These are phyloP conservation scores for Cirrhinus molitorella DNA, from an alignment of 2,797 vertebrate genomes.

Conservation along the genomic window DNA sequence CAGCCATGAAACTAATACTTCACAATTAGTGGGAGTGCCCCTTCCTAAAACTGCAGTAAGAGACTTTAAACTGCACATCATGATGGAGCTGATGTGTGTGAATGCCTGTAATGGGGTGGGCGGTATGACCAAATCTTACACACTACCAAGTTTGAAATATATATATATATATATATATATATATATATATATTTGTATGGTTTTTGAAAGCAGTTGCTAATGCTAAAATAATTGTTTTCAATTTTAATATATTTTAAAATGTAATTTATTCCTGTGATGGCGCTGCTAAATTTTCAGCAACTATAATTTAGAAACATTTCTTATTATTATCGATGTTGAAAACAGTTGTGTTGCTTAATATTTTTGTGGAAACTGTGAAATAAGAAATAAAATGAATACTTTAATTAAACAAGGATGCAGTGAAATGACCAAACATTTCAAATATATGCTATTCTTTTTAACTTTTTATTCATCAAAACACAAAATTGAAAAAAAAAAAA, in stretches of 20 bases:
- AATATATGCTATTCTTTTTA: neutral
- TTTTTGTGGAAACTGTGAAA: neutral
- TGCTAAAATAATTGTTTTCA: neutral
- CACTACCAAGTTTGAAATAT: neutral
- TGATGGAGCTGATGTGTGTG: neutral
- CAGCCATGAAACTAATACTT: constrained; percentile 40
- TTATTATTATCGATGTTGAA: neutral
- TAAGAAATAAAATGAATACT: neutral
- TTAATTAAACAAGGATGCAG: neutral
- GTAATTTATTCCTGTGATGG: neutral
- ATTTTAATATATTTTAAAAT: neutral
- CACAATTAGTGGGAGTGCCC: constrained; percentile 31
- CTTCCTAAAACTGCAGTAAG: constrained; percentile 41
- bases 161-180: no score
- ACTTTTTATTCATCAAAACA: neutral
- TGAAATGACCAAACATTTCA: neutral
- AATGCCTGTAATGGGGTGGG: neutral
- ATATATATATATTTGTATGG: no score
- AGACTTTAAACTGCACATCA: constrained; percentile 30
- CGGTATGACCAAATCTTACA: neutral
- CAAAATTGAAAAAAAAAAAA: no score
- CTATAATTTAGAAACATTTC: neutral
- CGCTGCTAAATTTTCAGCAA: neutral
- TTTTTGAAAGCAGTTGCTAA: neutral
- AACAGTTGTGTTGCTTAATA: neutral